Conservation (phyloP, 2,113 vertebrate species). For the Oreamnos americanus region DNA sequence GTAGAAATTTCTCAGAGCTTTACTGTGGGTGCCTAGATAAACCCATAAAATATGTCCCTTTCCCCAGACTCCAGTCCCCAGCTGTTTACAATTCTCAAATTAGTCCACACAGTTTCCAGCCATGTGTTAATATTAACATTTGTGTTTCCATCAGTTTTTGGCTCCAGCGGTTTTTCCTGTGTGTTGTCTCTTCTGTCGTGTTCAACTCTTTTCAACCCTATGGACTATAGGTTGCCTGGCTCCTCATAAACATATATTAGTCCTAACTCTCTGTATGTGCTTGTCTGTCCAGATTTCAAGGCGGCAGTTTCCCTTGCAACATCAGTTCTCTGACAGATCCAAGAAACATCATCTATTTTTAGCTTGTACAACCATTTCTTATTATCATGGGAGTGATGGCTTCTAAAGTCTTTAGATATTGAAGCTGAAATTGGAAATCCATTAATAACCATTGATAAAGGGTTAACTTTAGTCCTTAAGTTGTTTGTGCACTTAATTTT, state of each 20-base stretch:
- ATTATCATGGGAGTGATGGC: neutral
- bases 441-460: neutral
- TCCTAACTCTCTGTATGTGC: neutral
- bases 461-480: neutral
- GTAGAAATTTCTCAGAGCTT: neutral
- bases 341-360: neutral
- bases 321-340: neutral
- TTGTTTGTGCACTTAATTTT: neutral
- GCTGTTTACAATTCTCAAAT: neutral
- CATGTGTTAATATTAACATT: neutral
- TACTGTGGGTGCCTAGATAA: neutral
- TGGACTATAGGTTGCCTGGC: neutral
- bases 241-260: neutral
- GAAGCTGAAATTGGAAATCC: neutral
- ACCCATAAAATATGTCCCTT: fast-evolving
- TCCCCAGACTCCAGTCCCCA: fast-evolving
- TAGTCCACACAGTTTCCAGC: neutral
- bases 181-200: neutral
- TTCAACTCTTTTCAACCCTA: neutral
- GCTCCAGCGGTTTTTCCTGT: neutral
- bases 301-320: neutral
- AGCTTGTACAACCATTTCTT: neutral
- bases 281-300: neutral
- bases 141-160: neutral
- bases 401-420: neutral